phyloP scores from a whole-genome alignment of 2,888 invertebrate species.

The Eurois occulta region DNA sequence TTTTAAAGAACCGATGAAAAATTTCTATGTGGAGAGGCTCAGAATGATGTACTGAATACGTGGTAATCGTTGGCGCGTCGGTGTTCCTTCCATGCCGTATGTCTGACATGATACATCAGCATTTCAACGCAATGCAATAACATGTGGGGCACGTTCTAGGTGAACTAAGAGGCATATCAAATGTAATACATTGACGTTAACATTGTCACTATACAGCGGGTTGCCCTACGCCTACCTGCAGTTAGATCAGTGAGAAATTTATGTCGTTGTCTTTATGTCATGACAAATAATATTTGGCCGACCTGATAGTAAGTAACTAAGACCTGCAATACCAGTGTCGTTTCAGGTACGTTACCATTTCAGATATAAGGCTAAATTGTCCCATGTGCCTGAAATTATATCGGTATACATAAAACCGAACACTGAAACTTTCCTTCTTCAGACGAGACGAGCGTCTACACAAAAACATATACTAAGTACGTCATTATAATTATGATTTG shows the following conservation, averaged over 20 bases:
- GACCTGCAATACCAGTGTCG: background rate
- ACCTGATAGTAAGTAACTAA: background rate
- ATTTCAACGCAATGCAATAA: constrained; percentile 28
- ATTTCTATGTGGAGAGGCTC: too few species aligned
- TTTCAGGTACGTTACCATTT: background rate
- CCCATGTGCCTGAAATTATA: background rate
- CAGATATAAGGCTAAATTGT: background rate
- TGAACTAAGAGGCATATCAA: constrained; percentile 10
- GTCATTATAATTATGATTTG: too few species aligned
- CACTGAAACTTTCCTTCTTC: too few species aligned
- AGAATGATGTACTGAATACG: too few species aligned
- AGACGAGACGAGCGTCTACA: too few species aligned
- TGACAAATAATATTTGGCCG: background rate
- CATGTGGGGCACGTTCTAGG: background rate
- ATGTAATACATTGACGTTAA: background rate
- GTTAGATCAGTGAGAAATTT: background rate
- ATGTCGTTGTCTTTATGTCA: background rate
- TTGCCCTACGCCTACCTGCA: background rate
- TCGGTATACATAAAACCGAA: too few species aligned
- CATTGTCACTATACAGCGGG: background rate
- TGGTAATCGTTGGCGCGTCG: too few species aligned
- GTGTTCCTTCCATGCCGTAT: too few species aligned
- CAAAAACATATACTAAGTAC: background rate
- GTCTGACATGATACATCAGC: constrained; percentile 7
- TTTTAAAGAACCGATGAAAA: too few species aligned